Evolutionary conservation across 2,888 invertebrate species (phyloP), one percentile per base, ranked within the genome.

Genomic region (Polietes domitor): DNA sequence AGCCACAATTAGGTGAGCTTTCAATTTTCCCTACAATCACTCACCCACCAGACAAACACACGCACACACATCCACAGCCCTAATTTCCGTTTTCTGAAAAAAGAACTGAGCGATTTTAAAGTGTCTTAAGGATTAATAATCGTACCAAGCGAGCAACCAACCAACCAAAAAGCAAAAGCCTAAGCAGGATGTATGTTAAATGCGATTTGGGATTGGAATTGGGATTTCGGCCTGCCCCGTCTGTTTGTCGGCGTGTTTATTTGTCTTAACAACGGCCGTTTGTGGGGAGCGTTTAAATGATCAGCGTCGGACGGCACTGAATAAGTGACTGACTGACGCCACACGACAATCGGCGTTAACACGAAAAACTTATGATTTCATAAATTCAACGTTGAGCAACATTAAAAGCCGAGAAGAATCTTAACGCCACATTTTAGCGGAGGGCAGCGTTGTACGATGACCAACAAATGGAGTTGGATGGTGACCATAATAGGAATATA

Each of bases 1-100:
- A 89, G 88, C 87, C 89, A 89, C 89, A 89, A 90, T 90, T 90
- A 90, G 88, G 89, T 81, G 80, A 84, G 63, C 75, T 75, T 81
- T 84, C 75, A 78, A 81, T 55, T 81, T 84, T 78, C 28, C 32
- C 19, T 10, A 41, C 26, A 43, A 70, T 41, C 26, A 74, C 73
- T 58, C 74, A 24, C 58, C 63, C 81, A n/a, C 37, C 37, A 9
- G 37, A 71, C 70, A 71, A 12, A 43, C 47, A 12, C 61, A 61
- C 28, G 26, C 24, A 61, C 28, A 26, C 26, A 9, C 24, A 53
- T 71, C 63, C 50, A 19, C 37, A 75, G 74, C 74, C 71, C 63
- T 80, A 80, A 84, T 80, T 80, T 68, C 17, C 28, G 32, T 26
- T 78, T 80, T 77, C 37, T 71, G 77, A 26, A 41, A 15, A 65